Evolutionary conservation across 1,140 invertebrate genomes (phyloP).

Genomic region (Mesaphorura yosii): DNA sequence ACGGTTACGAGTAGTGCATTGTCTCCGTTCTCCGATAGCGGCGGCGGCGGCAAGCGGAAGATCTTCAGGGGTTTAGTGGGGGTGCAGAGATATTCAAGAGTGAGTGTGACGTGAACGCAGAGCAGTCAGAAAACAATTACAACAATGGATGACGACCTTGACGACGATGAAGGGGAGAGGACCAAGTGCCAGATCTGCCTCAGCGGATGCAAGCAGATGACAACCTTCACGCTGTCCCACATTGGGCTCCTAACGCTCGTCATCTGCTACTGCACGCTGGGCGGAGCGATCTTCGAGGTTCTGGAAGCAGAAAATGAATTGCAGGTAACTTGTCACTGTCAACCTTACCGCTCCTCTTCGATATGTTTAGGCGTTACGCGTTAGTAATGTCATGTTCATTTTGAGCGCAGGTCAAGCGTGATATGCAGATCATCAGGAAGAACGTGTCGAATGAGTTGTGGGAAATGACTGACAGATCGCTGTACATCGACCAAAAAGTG

Average conservation of each 20-base stretch:
- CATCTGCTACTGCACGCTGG: conserved; percentile 44
- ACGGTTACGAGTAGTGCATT: too few species aligned
- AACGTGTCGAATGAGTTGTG: conserved; percentile 68
- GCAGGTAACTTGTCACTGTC: conserved; percentile 45
- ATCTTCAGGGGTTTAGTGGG: too few species aligned
- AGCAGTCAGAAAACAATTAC: too few species aligned
- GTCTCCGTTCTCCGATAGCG: too few species aligned
- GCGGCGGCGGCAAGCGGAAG: too few species aligned
- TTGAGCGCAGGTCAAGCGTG: conserved; percentile 56
- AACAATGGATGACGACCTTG: background rate
- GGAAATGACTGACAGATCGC: conserved; percentile 54
- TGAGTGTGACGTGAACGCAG: too few species aligned
- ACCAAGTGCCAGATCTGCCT: conserved; percentile 27
- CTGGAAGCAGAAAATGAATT: conserved; percentile 62
- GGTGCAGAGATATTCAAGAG: too few species aligned
- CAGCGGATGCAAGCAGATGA: conserved; percentile 42
- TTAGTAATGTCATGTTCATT: conserved; percentile 2
- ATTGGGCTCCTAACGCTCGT: conserved; percentile 73
- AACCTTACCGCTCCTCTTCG: background rate
- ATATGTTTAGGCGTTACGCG: too few species aligned
- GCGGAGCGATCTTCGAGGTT: conserved; percentile 29
- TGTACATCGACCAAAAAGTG: conserved; percentile 53
- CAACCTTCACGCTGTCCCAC: conserved; percentile 75
- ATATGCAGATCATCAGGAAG: conserved; percentile 55
- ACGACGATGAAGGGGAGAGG: conserved; percentile 22